phyloP scores from a whole-genome alignment of 2,888 invertebrate genomes.

The Lobophora halterata region DNA sequence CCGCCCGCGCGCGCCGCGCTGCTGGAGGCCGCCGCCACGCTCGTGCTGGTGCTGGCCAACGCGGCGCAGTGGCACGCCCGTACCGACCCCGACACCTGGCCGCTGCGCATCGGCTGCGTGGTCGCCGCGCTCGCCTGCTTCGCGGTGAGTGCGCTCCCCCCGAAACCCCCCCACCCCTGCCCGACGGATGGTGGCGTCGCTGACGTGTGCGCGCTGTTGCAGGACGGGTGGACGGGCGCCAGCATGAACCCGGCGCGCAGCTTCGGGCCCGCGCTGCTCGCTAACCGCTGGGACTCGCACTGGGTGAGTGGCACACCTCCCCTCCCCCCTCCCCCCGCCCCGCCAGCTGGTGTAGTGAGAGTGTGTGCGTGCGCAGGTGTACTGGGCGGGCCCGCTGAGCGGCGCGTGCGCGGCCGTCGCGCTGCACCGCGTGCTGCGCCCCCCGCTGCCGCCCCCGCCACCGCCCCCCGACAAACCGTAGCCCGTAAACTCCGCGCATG shows the following conservation, averaged over 20 bases:
- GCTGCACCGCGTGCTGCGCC: constrained; percentile 17
- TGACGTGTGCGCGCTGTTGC: constrained; percentile 20
- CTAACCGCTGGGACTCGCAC: constrained; percentile 81
- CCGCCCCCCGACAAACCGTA: not conserved
- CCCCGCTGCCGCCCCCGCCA: not conserved
- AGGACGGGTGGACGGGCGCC: constrained; percentile 86
- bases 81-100: constrained; percentile 82
- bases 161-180: not conserved
- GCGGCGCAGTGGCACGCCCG: constrained; percentile 86
- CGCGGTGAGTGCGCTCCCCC: constrained; percentile 72
- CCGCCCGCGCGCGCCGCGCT: constrained; percentile 11
- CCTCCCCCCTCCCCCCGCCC: too few species aligned
- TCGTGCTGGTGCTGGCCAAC: constrained; percentile 83
- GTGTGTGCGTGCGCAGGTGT: constrained; percentile 62
- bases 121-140: constrained; percentile 83
- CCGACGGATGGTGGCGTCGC: too few species aligned
- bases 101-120: constrained; percentile 83
- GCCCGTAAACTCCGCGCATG: not conserved
- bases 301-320: constrained; percentile 82
- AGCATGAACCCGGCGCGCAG: constrained; percentile 87
- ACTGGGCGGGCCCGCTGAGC: constrained; percentile 83
- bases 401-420: constrained; percentile 40
- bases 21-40: constrained; percentile 83
- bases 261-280: constrained; percentile 86
- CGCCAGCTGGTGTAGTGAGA: not conserved